Evolutionary conservation across 2,888 invertebrate species (phyloP), one percentile per base, ranked within the genome.

Genomic region (Lasioglossum leucozonium): DNA sequence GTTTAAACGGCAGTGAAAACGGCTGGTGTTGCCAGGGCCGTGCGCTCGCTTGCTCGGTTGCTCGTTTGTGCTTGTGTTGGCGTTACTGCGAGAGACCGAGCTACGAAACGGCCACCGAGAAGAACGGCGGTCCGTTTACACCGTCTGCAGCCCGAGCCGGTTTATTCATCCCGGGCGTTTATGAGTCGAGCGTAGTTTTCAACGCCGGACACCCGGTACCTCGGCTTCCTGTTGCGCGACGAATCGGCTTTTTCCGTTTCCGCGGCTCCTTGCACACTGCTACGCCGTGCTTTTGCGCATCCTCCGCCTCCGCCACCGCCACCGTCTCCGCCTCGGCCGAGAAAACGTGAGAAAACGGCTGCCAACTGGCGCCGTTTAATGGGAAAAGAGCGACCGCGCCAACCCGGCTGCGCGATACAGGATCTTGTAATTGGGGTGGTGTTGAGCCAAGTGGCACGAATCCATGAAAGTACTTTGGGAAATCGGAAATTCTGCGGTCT

Each of bases 1-100:
- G 90, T 93, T 94, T 92, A 91, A 93, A 89, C 90, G 89, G 89
- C 91, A 90, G 90, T 90, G 91, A 93, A 92, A 92, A 89, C 81
- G 90, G 88, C 81, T 86, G 89, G 87, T 88, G 62, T 30, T 62
- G 86, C 40, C 86, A 73, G 88, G 81, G 72, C 76, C 1, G 42
- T 16, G 71, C 11, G 85, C 85, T 85, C 58, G 86, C 40, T 79
- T 40, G 87, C 79, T 73, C 77, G 16, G 0, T 34, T 11, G 40
- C 86, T 83, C 51, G 51, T 51, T 51, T 51, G 77, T 75, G 79
- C 73, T 85, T 47, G 85, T 84, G 74, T 37, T 72, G 47, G 47
- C 62, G 77, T 58, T 62, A 30, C 67, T 18, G 42, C 71, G 55
- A 40, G 58, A 69, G 11, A 51, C 40, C 51, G 13, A 13, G 47